Conservation (phyloP, 2,888 invertebrate genomes). For the Hymenopus coronatus region DNA sequence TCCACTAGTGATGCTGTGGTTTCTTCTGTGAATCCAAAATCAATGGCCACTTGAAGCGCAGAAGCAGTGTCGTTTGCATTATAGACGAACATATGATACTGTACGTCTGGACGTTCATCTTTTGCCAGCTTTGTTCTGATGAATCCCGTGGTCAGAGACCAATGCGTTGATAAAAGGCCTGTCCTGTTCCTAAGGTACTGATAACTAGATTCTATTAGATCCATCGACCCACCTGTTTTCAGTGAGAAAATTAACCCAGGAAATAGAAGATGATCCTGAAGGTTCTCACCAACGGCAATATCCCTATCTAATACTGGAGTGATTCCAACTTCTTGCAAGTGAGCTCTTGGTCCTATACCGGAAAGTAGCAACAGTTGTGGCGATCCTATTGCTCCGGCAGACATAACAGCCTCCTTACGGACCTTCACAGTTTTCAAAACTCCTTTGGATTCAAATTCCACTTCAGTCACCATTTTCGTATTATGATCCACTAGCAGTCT, state of each 20-base stretch:
- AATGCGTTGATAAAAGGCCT: too few species aligned
- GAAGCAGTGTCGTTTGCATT: background rate
- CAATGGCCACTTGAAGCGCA: slow-evolving; percentile 32
- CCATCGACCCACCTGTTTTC: too few species aligned
- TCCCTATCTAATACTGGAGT: background rate
- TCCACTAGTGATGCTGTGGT: background rate
- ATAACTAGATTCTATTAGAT: too few species aligned
- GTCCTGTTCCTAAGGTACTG: too few species aligned
- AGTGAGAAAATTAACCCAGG: too few species aligned
- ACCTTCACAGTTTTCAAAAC: slow-evolving; percentile 34
- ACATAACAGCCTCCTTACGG: slow-evolving; percentile 3
- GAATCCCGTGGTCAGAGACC: too few species aligned
- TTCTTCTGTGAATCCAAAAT: slow-evolving; percentile 45
- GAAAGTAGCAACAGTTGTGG: slow-evolving; percentile 20
- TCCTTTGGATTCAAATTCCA: slow-evolving; percentile 55
- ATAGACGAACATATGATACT: background rate
- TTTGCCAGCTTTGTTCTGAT: too few species aligned
- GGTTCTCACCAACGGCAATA: slow-evolving; percentile 10
- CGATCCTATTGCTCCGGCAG: background rate
- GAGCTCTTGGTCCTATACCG: background rate
- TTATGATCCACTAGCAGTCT: slow-evolving; percentile 57
- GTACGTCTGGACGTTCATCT: too few species aligned
- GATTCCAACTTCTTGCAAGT: background rate
- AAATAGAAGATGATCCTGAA: too few species aligned
- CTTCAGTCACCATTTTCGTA: slow-evolving; percentile 57